phyloP scores from a whole-genome alignment of 1,140 invertebrate genomes.

The Anastrepha obliqua region DNA sequence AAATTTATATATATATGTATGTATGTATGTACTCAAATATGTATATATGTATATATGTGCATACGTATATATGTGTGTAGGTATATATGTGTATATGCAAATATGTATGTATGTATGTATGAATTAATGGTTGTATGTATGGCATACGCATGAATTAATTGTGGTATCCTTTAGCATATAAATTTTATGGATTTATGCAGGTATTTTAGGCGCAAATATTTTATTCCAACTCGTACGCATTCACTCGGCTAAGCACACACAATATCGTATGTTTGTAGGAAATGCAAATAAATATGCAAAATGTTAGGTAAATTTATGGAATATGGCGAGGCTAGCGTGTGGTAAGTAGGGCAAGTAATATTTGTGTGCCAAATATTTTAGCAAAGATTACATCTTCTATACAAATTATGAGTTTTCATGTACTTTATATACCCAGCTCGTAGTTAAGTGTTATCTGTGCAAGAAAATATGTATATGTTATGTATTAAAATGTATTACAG shows the following conservation, averaged over 20 bases:
- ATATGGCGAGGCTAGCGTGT: not conserved
- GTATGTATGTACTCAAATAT: not conserved
- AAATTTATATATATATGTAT: not conserved
- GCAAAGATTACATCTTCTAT: not conserved
- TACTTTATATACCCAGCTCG: too few relatives aligned
- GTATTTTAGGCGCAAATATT: conserved; percentile 15
- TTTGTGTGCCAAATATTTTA: not conserved
- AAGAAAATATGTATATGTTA: not conserved
- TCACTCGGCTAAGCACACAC: not conserved
- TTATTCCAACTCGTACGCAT: not conserved
- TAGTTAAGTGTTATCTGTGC: not conserved
- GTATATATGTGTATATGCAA: not conserved
- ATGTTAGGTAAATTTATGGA: not conserved
- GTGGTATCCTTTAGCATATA: not conserved
- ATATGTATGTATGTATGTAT: not conserved
- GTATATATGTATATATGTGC: not conserved
- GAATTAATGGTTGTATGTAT: too few relatives aligned
- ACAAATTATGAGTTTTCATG: not conserved
- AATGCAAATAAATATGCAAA: not conserved
- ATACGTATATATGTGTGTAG: not conserved
- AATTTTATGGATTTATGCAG: conserved; percentile 30
- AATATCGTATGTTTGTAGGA: not conserved
- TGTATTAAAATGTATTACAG: too few relatives aligned
- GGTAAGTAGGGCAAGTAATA: not conserved
- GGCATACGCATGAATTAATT: not conserved